phyloP scores from a whole-genome alignment of 2,113 vertebrate species.

The Charadrius vociferus region DNA sequence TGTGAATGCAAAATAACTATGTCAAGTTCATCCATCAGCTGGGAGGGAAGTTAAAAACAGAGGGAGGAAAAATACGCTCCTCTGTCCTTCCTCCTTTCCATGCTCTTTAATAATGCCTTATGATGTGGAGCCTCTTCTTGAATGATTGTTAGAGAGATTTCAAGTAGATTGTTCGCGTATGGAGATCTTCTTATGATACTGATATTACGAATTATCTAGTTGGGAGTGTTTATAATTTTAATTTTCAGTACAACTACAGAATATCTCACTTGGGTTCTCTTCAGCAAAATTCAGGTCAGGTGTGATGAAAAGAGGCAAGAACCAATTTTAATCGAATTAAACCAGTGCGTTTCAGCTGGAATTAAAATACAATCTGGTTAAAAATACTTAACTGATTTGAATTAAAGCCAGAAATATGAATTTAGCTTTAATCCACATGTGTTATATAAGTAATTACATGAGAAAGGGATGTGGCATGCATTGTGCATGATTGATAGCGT shows the following conservation, averaged over 20 bases:
- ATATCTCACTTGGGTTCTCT: neutral
- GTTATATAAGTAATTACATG: neutral
- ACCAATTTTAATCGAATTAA: conserved; percentile 18
- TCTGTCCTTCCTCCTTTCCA: neutral
- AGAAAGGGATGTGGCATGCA: neutral
- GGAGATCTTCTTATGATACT: neutral
- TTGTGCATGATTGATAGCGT: neutral
- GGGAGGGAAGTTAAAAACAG: neutral
- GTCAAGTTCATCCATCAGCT: conserved; percentile 26
- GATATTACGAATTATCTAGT: neutral
- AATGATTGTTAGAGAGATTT: neutral
- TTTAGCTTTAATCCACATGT: neutral
- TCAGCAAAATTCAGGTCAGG: neutral
- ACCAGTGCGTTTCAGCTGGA: neutral
- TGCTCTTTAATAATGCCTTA: neutral
- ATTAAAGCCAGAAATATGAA: neutral
- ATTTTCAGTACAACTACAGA: neutral
- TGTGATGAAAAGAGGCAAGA: neutral
- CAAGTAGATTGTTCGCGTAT: neutral
- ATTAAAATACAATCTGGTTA: conserved; percentile 40
- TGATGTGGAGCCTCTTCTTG: neutral
- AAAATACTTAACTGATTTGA: conserved; percentile 34
- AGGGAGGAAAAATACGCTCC: neutral
- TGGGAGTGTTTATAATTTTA: neutral
- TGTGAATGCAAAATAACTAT: neutral